Base-by-base conservation (phyloP, 2,888 invertebrate genomes). In the Macrostomum cliftonense region DNA sequence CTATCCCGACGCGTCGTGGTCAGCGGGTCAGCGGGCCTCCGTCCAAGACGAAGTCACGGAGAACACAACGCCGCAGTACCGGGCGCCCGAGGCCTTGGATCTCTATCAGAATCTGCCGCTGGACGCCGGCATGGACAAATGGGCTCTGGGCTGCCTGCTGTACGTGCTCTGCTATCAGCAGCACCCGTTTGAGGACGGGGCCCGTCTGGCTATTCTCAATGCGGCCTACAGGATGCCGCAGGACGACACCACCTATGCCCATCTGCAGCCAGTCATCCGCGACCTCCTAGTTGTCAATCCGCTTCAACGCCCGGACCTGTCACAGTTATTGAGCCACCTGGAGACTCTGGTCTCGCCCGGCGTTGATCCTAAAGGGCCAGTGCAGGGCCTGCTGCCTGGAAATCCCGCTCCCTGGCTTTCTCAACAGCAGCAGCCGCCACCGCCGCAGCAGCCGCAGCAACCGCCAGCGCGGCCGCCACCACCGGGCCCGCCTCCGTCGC, bases 41-140 rank as follows among this genome's bases (percentile, higher is more conserved):
- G 76, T 93, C 52, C 93, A 93, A 73, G 95, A 95, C 76, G 86
- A 83, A 75, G 86, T 86, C 71, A 73, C 56, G n/a, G 70, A 72
- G 54, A 70, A 74, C 58, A 77, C 76, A 14, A 77, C 77, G 14
- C 77, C 77, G 7, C 77, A 77, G 95, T 97, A 97, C 71, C 77
- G 97, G 65, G 84, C 95, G 0, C 97, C 97, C 36, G 97, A 97
- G 76, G 89, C 95, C 81, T 76, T 95, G 49, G 93, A 95, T 66
- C 85, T 91, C 4, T 97, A 95, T 83, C 86, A 82, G 63, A 91
- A 97, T 68, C 81, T 82, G 64, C 82, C 81, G 54, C 88, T 97
- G 57, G 88, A 88, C 50, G 78, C 83, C 56, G 79, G 83, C 42
- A 79, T 82, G 1, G 97, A 99, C 71, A 28, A 28, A 9, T 28